Percentiles rank a stretch among this genome's conserved stretches.
These are phyloP conservation scores for Menidia beryllina DNA, from an alignment of 2,113 vertebrate species.

Conservation along the genomic window DNA sequence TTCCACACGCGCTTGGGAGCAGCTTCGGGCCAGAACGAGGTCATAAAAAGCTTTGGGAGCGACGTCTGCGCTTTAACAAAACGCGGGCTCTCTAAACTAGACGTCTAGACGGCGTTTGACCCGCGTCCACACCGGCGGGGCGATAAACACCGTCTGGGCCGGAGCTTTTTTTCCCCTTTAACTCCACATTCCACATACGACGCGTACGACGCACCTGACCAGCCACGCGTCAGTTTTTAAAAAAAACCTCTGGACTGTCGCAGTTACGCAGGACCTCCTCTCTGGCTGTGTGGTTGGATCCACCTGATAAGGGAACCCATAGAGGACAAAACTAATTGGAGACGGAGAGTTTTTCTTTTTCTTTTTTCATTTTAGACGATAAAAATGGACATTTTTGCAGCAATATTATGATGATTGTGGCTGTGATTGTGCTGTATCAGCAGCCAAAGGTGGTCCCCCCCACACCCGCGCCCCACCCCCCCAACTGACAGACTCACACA, in stretches of 20 bases:
- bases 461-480: too few relatives aligned
- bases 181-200: neutral
- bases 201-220: neutral
- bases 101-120: conserved; percentile 43
- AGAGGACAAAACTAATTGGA: too few relatives aligned
- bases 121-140: neutral
- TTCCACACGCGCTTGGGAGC: conserved; percentile 19
- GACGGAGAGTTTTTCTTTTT: too few relatives aligned
- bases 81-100: conserved; percentile 3
- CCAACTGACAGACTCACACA: too few relatives aligned
- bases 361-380: too few relatives aligned
- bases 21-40: conserved; percentile 9
- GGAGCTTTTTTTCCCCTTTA: conserved; percentile 4
- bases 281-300: neutral
- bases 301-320: too few relatives aligned
- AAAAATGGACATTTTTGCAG: too few relatives aligned
- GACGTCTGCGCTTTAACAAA: conserved; percentile 2
- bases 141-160: conserved; percentile 36
- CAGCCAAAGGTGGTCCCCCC: too few relatives aligned
- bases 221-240: too few relatives aligned
- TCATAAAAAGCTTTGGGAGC: conserved; percentile 26
- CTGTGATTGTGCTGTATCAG: too few relatives aligned
- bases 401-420: too few relatives aligned
- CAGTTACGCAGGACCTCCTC: neutral
- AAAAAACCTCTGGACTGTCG: neutral